Evolutionary conservation across 2,888 invertebrate genomes (phyloP).

Genomic region (Trissolcus brochymenae): DNA sequence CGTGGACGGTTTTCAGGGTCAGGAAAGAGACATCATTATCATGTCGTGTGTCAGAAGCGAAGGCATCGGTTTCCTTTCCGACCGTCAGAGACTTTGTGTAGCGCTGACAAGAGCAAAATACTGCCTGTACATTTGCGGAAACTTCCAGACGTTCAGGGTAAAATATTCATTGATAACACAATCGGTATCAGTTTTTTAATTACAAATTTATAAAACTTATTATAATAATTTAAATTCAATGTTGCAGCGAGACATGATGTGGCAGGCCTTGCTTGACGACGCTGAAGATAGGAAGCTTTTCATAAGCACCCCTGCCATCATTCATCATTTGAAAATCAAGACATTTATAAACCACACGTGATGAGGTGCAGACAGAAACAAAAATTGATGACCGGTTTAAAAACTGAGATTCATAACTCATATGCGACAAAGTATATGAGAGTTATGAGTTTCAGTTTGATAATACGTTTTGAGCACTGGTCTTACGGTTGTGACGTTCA

Average conservation of each 20-base stretch:
- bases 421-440: too few relatives aligned
- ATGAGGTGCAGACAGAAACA: too few relatives aligned
- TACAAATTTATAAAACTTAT: background rate
- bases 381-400: too few relatives aligned
- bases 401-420: too few relatives aligned
- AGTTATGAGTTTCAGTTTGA: too few relatives aligned
- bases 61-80: constrained; percentile 86
- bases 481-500: too few relatives aligned
- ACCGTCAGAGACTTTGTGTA: constrained; percentile 89
- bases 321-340: background rate
- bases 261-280: constrained; percentile 68
- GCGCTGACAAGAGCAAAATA: constrained; percentile 89
- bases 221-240: background rate
- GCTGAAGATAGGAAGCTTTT: constrained; percentile 64
- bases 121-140: constrained; percentile 85
- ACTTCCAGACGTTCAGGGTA: constrained; percentile 83
- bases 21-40: constrained; percentile 90
- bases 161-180: background rate
- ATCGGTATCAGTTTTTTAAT: too few relatives aligned
- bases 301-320: constrained; percentile 57
- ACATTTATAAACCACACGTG: background rate
- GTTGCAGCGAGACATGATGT: constrained; percentile 69
- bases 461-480: too few relatives aligned
- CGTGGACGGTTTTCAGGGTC: constrained; percentile 91
- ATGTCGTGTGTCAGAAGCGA: constrained; percentile 88